Conservation (phyloP, 1,140 invertebrate genomes). For the Hestina assimilis region DNA sequence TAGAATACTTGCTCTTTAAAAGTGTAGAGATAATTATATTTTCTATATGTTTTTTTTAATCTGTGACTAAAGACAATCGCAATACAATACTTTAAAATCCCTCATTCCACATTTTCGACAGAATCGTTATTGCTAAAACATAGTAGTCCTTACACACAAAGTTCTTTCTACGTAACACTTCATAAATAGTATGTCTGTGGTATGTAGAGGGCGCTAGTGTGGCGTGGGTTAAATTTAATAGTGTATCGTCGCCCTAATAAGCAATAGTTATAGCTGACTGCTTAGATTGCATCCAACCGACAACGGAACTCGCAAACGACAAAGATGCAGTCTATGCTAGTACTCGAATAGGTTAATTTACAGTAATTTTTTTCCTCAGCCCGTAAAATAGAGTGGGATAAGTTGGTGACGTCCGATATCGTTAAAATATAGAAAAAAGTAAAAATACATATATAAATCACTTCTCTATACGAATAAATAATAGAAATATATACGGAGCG, state of each 20-base stretch:
- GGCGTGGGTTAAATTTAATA: conserved; percentile 32
- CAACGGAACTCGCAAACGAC: not conserved
- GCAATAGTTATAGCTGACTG: conserved; percentile 44
- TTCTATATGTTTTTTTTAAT: conserved; percentile 19
- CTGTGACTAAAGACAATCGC: conserved; percentile 19
- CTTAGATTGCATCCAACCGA: conserved; percentile 29
- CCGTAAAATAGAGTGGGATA: conserved; percentile 51
- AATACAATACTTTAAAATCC: conserved; percentile 16
- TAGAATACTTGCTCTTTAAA: conserved; percentile 25
- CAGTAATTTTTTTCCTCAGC: conserved; percentile 52
- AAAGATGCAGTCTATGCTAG: conserved; percentile 33
- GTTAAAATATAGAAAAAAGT: conserved; percentile 63
- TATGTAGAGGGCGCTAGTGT: not conserved
- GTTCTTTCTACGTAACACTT: not conserved
- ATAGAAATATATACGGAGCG: conserved; percentile 55
- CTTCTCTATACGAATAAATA: conserved; percentile 60
- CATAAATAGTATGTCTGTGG: not conserved
- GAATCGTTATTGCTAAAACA: conserved; percentile 10
- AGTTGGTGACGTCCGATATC: conserved; percentile 69
- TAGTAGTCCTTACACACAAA: conserved; percentile 1
- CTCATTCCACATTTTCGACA: conserved; percentile 5
- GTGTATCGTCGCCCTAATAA: conserved; percentile 40
- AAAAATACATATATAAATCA: conserved; percentile 68
- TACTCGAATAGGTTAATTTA: conserved; percentile 51
- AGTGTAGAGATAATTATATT: conserved; percentile 25